Percentiles rank a stretch among this genome's conserved stretches.
Conservation (phyloP, 2,888 invertebrate genomes). For the Dichetophora obliterata region DNA sequence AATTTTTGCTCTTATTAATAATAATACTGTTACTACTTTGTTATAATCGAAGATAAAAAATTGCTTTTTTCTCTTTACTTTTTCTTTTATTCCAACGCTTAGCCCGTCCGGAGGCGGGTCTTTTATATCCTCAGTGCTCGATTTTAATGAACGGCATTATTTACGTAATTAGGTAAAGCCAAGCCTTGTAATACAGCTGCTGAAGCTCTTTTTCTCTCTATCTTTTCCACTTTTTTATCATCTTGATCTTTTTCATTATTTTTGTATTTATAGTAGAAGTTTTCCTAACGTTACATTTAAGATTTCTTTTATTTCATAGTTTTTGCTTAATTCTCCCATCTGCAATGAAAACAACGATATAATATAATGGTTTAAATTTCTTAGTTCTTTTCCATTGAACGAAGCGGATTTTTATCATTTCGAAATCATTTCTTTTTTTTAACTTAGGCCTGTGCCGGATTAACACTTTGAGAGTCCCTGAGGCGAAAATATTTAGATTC, state of each 20-base stretch:
- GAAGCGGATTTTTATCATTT: too few relatives aligned
- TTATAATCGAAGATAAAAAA: background rate
- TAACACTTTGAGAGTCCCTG: too few relatives aligned
- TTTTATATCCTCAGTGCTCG: conserved; percentile 69
- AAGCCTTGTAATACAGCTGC: background rate
- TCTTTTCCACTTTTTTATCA: background rate
- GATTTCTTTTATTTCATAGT: background rate
- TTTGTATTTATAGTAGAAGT: background rate
- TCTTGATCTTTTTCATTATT: background rate
- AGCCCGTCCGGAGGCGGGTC: conserved; percentile 64
- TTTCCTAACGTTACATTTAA: too few relatives aligned
- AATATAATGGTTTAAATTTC: too few relatives aligned
- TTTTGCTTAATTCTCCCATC: background rate
- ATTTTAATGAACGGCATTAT: conserved; percentile 70
- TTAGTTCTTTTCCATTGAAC: too few relatives aligned
- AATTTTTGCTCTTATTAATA: too few relatives aligned
- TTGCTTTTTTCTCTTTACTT: conserved; percentile 44
- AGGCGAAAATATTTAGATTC: too few relatives aligned
- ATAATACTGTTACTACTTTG: too few relatives aligned
- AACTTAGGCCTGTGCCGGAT: too few relatives aligned
- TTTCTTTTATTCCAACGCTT: conserved; percentile 50
- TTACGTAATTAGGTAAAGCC: conserved; percentile 69
- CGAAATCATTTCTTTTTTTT: too few relatives aligned
- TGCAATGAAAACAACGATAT: background rate
- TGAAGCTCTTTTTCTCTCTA: background rate